Evolutionary conservation across 2,888 invertebrate species (phyloP).

Genomic region (Endomychus coccineus): DNA sequence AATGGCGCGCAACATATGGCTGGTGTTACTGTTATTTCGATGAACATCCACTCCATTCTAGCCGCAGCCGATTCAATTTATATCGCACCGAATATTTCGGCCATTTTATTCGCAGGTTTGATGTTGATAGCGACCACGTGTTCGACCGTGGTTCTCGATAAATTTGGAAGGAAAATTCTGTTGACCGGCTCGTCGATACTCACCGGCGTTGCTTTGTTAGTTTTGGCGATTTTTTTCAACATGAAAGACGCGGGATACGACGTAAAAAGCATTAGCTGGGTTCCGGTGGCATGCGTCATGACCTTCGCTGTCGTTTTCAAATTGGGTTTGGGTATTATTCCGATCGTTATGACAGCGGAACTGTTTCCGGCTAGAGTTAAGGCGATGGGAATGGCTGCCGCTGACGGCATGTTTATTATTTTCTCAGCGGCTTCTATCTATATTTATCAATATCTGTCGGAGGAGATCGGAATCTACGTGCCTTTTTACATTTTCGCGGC

Average conservation of each 20-base stretch:
- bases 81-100: constrained; percentile 29
- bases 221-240: constrained; percentile 37
- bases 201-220: constrained; percentile 33
- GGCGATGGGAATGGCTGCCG: constrained; percentile 39
- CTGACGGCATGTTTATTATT: constrained; percentile 37
- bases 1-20: constrained; percentile 40
- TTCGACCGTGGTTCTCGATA: constrained; percentile 36
- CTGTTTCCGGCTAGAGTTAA: constrained; percentile 41
- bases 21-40: constrained; percentile 39
- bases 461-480: constrained; percentile 28
- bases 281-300: constrained; percentile 38
- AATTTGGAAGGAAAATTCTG: constrained; percentile 37
- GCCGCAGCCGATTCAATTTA: constrained; percentile 35
- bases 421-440: constrained; percentile 34
- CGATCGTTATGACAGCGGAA: constrained; percentile 40
- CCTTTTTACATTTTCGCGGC: constrained; percentile 36
- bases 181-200: constrained; percentile 33
- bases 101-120: constrained; percentile 36
- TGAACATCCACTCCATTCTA: constrained; percentile 40
- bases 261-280: constrained; percentile 34
- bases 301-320: constrained; percentile 37
- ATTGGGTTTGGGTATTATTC: constrained; percentile 39
- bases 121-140: constrained; percentile 35
- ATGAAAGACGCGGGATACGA: constrained; percentile 31
- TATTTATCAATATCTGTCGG: constrained; percentile 31